A percentile compares a stretch with the other conserved stretches of the same genome.
These are phyloP conservation scores for Zaprionus obscuricornis DNA, from an alignment of 2,888 invertebrate genomes.

Conservation along the genomic window DNA sequence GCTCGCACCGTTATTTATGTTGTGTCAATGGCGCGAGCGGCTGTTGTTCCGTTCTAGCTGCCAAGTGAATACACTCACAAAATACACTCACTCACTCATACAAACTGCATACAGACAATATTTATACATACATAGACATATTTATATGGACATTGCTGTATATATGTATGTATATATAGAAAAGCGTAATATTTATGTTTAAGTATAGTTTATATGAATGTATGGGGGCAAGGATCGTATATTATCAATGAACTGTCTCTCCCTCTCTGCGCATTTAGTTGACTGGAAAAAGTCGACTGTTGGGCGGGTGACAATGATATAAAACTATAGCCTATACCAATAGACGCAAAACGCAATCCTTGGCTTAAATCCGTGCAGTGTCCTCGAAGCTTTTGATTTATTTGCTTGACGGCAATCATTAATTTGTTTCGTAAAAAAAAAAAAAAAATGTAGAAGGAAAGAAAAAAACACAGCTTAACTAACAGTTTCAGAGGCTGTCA, in stretches of 20 bases:
- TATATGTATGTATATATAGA: neutral
- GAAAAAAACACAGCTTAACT: conserved; percentile 50
- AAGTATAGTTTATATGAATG: neutral
- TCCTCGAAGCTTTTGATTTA: conserved; percentile 67
- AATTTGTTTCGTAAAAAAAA: conserved; percentile 52
- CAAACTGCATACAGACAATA: conserved; percentile 12
- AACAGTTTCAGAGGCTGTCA: conserved; percentile 66
- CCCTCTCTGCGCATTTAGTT: conserved; percentile 68
- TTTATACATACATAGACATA: neutral
- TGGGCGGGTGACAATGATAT: conserved; percentile 17
- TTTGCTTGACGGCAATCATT: conserved; percentile 67
- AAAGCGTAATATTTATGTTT: conserved; percentile 5
- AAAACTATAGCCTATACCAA: conserved; percentile 30
- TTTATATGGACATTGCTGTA: neutral
- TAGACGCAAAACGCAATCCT: conserved; percentile 12
- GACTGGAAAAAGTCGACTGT: conserved; percentile 62
- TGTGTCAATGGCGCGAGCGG: conserved; percentile 60
- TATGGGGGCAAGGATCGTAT: conserved; percentile 25
- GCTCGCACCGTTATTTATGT: conserved; percentile 68
- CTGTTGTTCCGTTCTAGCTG: conserved; percentile 35
- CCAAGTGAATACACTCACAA: conserved; percentile 34
- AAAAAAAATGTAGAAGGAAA: conserved; percentile 3
- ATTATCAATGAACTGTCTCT: conserved; percentile 67
- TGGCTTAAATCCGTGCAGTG: conserved; percentile 17
- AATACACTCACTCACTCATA: neutral